phyloP scores from a whole-genome alignment of 2,888 invertebrate species.

The Diarsia mendica region DNA sequence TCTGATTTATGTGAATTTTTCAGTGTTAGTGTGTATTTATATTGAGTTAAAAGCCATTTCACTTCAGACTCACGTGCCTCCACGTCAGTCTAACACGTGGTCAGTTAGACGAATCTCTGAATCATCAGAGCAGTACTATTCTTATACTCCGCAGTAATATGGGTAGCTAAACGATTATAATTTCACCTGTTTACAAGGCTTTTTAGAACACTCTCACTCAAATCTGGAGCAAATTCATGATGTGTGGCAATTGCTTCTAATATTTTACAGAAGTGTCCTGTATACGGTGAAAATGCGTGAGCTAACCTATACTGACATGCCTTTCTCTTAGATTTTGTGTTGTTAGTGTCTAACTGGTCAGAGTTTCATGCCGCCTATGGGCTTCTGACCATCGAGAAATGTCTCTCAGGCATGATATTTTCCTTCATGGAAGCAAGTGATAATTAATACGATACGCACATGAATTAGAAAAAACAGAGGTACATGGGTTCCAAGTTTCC shows the following conservation, averaged over 20 bases:
- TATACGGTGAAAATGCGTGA: not conserved
- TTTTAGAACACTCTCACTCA: conserved; percentile 15
- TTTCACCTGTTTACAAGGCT: conserved; percentile 28
- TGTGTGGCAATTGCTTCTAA: not conserved
- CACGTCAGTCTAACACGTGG: conserved; percentile 65
- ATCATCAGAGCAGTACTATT: conserved; percentile 62
- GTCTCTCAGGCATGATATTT: too few species aligned
- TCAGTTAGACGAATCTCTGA: conserved; percentile 62
- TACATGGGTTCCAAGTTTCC: too few species aligned
- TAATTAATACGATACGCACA: too few species aligned
- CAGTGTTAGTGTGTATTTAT: conserved; percentile 51
- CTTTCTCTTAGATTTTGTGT: too few species aligned
- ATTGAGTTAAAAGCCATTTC: conserved; percentile 67
- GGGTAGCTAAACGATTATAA: conserved; percentile 39
- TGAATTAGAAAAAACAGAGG: too few species aligned
- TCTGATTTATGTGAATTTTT: conserved; percentile 56
- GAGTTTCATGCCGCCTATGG: too few species aligned
- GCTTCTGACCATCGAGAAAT: too few species aligned
- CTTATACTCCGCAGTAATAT: conserved; percentile 47
- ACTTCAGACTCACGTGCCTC: conserved; percentile 65
- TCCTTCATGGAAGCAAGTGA: too few species aligned
- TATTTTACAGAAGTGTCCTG: not conserved
- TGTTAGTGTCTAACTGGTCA: too few species aligned
- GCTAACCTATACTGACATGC: not conserved
- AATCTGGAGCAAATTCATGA: conserved; percentile 1